phyloP scores from a whole-genome alignment of 2,797 vertebrate species.

The Zenarchopterus dispar region DNA sequence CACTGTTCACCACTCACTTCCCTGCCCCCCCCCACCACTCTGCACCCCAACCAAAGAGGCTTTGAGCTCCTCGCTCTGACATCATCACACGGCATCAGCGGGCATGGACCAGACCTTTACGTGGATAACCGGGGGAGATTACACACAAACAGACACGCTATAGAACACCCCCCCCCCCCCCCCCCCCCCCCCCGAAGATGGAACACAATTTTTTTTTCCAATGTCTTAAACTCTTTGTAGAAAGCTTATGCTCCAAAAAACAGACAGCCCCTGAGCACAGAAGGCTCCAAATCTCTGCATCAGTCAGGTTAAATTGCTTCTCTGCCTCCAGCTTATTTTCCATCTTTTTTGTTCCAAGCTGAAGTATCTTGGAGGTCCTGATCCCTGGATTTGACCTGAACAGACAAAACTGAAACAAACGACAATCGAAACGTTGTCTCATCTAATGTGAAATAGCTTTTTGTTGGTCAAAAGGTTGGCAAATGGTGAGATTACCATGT shows the following conservation, averaged over 20 bases:
- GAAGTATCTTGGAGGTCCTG: conserved; percentile 40
- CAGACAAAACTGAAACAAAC: conserved; percentile 14
- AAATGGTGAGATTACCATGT: not conserved
- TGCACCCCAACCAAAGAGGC: conserved; percentile 66
- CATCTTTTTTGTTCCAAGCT: conserved; percentile 42
- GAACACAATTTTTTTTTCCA: not conserved
- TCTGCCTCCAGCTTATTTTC: conserved; percentile 25
- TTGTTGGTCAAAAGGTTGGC: not conserved
- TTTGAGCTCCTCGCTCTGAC: conserved; percentile 76
- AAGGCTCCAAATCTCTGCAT: conserved; percentile 54
- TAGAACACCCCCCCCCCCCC: conserved; percentile 44
- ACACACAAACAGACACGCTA: conserved; percentile 35
- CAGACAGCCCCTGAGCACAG: conserved; percentile 13
- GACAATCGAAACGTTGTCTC: not conserved
- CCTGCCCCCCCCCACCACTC: conserved; percentile 28
- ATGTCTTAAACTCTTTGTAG: conserved; percentile 2
- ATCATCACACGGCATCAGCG: conserved; percentile 67
- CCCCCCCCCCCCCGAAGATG: conserved; percentile 36
- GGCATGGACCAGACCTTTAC: conserved; percentile 63
- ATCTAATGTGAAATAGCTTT: no score
- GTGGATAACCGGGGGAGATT: conserved; percentile 49
- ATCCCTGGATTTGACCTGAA: conserved; percentile 39
- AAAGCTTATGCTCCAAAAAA: conserved; percentile 27
- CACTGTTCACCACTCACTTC: conserved; percentile 53
- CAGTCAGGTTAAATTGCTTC: conserved; percentile 63